These are phyloP conservation scores for Leucoraja erinaceus DNA, from an alignment of 2,113 vertebrate species.

Conservation along the genomic window DNA sequence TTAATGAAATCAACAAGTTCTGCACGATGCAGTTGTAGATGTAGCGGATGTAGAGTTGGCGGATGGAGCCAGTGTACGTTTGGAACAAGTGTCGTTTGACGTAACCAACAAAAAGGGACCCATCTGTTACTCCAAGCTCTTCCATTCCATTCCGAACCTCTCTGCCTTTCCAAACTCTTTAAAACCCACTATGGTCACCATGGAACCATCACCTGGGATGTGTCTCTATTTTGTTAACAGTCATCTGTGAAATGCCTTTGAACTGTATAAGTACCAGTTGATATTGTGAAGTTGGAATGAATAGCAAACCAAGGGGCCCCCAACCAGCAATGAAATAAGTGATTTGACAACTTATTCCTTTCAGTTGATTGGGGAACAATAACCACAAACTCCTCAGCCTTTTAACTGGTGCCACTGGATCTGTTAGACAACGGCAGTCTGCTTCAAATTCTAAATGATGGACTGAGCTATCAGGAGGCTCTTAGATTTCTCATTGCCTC, in stretches of 20 bases:
- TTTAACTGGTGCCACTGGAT: not conserved
- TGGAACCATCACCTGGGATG: no score
- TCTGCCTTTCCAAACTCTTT: not conserved
- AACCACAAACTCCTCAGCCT: not conserved
- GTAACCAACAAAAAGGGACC: no score
- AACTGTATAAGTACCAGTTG: not conserved
- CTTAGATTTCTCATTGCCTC: not conserved
- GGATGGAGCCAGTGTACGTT: no score
- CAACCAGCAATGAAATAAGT: not conserved
- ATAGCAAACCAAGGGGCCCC: not conserved
- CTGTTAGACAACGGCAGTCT: not conserved
- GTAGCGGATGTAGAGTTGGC: no score
- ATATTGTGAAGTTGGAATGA: not conserved
- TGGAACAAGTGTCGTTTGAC: no score
- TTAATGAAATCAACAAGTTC: no score
- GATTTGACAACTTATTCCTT: not conserved
- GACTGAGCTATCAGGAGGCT: not conserved
- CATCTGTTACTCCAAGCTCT: no score
- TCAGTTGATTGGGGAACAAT: not conserved
- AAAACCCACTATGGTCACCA: not conserved
- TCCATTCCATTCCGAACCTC: no score
- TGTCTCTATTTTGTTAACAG: not conserved
- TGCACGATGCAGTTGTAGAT: no score
- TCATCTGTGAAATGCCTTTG: not conserved
- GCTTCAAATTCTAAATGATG: not conserved